Percentiles rank a stretch among this genome's conserved stretches.
Evolutionary conservation across 92 coral and sea anemone species (phyloP).

Genomic region (Chrysogorgia sp.): DNA sequence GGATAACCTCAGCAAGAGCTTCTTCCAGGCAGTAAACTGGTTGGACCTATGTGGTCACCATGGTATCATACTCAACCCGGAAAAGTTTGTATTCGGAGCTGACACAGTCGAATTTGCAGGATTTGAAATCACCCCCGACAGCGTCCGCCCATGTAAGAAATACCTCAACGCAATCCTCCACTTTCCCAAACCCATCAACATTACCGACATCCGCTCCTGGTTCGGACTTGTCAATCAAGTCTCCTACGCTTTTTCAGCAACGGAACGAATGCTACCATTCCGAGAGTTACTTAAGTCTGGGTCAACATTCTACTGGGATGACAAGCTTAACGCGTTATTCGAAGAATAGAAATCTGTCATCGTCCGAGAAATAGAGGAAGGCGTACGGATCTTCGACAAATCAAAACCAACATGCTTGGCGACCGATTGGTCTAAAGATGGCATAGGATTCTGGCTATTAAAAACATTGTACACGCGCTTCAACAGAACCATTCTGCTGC

Average conservation of each 20-base stretch:
- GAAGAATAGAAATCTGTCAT: constrained; percentile 64
- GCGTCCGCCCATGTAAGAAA: too few species aligned
- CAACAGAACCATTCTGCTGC: constrained; percentile 36
- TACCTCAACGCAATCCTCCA: constrained; percentile 41
- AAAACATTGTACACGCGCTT: not conserved
- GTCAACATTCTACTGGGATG: constrained; percentile 47
- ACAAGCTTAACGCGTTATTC: constrained; percentile 46
- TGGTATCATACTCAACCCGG: not conserved
- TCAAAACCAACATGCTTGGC: constrained; percentile 27
- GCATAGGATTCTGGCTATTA: constrained; percentile 24
- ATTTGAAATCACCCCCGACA: constrained; percentile 50
- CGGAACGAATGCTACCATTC: constrained; percentile 40
- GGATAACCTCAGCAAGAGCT: too few species aligned
- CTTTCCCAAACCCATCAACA: constrained; percentile 62
- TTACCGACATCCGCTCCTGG: too few species aligned
- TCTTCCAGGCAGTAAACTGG: too few species aligned
- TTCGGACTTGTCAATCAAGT: too few species aligned
- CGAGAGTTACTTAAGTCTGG: constrained; percentile 39
- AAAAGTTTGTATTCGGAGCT: constrained; percentile 9
- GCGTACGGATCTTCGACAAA: constrained; percentile 30
- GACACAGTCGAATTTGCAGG: constrained; percentile 56
- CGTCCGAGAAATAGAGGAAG: constrained; percentile 44
- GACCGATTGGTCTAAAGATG: constrained; percentile 17
- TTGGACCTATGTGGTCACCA: too few species aligned
- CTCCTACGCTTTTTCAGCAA: constrained; percentile 57